Evolutionary conservation across 2,797 vertebrate species (phyloP).

Genomic region (Acomys russatus): DNA sequence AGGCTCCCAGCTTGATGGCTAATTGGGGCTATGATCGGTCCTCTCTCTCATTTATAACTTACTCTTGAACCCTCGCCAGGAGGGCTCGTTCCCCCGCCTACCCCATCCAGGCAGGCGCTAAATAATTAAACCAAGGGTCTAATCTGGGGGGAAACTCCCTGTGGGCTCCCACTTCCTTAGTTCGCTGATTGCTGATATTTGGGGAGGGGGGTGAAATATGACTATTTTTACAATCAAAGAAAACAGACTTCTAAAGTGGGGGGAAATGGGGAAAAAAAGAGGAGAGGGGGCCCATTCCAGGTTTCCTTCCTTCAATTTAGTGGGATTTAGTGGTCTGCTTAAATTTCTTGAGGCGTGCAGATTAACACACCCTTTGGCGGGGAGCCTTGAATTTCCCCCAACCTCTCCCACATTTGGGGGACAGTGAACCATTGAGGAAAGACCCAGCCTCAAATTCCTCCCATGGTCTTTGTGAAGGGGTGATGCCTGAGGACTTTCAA

Average conservation of each 20-base stretch:
- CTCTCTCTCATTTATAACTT: constrained; percentile 83
- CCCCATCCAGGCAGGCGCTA: constrained; percentile 75
- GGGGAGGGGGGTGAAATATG: constrained; percentile 88
- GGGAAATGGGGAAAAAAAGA: neutral
- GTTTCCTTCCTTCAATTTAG: constrained; percentile 82
- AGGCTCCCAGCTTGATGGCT: constrained; percentile 9
- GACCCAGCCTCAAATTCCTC: constrained; percentile 85
- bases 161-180: constrained; percentile 86
- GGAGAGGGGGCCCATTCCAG: neutral
- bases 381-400: constrained; percentile 86
- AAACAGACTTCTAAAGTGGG: constrained; percentile 86
- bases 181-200: constrained; percentile 89
- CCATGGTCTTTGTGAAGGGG: constrained; percentile 85
- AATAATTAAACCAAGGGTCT: constrained; percentile 88
- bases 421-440: constrained; percentile 88
- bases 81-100: constrained; percentile 70
- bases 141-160: constrained; percentile 84
- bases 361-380: constrained; percentile 89
- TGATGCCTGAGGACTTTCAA: constrained; percentile 88
- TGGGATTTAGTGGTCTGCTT: constrained; percentile 77
- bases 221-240: constrained; percentile 90
- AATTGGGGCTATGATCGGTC: constrained; percentile 72
- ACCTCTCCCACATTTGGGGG: constrained; percentile 81
- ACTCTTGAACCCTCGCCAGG: constrained; percentile 82
- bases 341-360: constrained; percentile 89